A percentile compares a stretch with the other conserved stretches of the same genome.
These are phyloP conservation scores for Rhynchotus rufescens DNA, from an alignment of 2,797 vertebrate species.

Conservation along the genomic window DNA sequence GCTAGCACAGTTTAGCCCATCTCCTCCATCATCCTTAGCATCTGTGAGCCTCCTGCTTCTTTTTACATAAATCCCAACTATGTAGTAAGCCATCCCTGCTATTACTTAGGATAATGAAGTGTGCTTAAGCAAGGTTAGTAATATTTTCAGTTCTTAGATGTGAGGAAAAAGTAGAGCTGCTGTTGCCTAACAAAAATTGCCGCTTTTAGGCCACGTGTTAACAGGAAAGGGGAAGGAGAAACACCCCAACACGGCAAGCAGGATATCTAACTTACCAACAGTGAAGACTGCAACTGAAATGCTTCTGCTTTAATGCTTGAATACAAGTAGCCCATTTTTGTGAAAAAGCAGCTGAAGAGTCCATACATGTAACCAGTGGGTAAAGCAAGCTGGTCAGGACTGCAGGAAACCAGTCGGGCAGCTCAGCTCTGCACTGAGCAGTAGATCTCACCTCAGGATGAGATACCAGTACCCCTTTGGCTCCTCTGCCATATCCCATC, in stretches of 20 bases:
- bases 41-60: background rate
- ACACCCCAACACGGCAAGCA: fast-evolving
- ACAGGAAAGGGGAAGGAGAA: too few relatives aligned
- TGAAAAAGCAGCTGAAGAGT: background rate
- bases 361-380: fast-evolving
- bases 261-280: background rate
- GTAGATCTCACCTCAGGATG: background rate
- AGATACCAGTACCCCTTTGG: fast-evolving
- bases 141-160: background rate
- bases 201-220: background rate
- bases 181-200: background rate
- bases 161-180: background rate
- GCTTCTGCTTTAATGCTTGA: background rate
- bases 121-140: fast-evolving
- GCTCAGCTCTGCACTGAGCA: background rate
- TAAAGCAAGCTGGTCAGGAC: background rate
- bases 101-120: background rate
- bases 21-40: background rate
- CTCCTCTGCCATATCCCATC: background rate
- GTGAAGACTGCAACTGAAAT: background rate
- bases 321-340: fast-evolving
- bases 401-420: background rate
- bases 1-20: too few relatives aligned
- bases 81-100: background rate
- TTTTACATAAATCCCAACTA: background rate